Base-by-base conservation (phyloP, 2,113 vertebrate species). In the Stegastes partitus region DNA sequence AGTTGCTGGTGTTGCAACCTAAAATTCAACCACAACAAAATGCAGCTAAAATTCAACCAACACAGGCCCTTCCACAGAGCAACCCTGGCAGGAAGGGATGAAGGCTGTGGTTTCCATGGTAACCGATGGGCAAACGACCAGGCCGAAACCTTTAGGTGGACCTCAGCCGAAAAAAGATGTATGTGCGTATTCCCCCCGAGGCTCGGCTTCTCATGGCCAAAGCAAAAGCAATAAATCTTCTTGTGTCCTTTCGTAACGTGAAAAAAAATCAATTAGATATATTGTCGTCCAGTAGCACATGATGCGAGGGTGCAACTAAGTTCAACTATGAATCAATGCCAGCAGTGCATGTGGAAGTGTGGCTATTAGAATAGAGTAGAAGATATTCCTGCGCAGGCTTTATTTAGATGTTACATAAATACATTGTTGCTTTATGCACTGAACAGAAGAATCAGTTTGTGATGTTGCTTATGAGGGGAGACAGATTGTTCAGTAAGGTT, bases 201-300 rank as follows among this genome's bases (percentile, higher is more conserved):
- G 53, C 59, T 58, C 5, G 11, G 65, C 51, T 54, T 67, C 71
- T 72, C 71, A 62, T 53, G 75, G 81, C 70, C 68, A 55, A 51
- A 79, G 70, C 57, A 66, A 63, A 70, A 23, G 54, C 45, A 68
- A 80, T 88, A 66, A 58, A 84, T 88, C 72, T 34, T 88, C 72
- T 34, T 2, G 37, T 81, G 72, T 70, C 56, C 61, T 74, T 79
- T 83, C 0, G 3, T 55, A 79, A 71, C 16, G 2, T 21, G 44
- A 84, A 84, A 42, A 34, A 65, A 73, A 80, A 79, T 81, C 55
- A 57, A 79, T 77, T 55, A 21, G 25, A 49, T 66, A 42, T 77
- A 83, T 55, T 45, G 39, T 74, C 57, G 45, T 11, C 11, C 31
- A 4, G 0, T 19, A 55, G 1, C 4, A 31, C 26, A 23, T 45